phyloP scores from a whole-genome alignment of 2,113 vertebrate genomes.

The Naja naja region DNA sequence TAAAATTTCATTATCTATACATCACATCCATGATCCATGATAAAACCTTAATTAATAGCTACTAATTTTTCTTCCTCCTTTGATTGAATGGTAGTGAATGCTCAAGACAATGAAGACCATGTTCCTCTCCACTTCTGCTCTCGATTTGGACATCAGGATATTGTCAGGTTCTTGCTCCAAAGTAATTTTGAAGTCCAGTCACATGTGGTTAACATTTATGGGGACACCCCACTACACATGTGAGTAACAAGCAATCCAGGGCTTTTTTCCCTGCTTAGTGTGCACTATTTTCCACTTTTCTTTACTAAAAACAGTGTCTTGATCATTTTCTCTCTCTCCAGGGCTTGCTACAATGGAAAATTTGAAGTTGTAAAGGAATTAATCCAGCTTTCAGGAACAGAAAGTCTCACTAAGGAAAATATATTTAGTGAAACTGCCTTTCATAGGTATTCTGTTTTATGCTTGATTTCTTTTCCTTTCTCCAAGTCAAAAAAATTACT shows the following conservation, averaged over 20 bases:
- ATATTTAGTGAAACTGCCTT: constrained; percentile 95
- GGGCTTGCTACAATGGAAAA: constrained; percentile 90
- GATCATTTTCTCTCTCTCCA: constrained; percentile 53
- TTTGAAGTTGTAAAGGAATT: constrained; percentile 85
- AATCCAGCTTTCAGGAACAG: constrained; percentile 82
- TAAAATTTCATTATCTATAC: background rate
- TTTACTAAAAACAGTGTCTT: background rate
- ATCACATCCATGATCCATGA: background rate
- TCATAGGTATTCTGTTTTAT: constrained; percentile 78
- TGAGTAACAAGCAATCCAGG: constrained; percentile 59
- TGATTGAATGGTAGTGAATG: constrained; percentile 77
- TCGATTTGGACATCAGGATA: constrained; percentile 84
- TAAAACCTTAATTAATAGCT: background rate
- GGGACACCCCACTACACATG: constrained; percentile 90
- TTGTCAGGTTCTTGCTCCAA: constrained; percentile 83
- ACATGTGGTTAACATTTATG: constrained; percentile 91
- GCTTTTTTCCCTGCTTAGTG: fast-evolving
- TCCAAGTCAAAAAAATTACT: background rate
- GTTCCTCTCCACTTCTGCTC: constrained; percentile 91
- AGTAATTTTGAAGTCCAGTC: constrained; percentile 80
- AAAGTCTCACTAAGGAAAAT: constrained; percentile 91
- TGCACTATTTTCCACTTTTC: background rate
- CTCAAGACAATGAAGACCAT: constrained; percentile 91
- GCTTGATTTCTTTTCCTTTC: fast-evolving
- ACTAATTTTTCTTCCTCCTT: constrained; percentile 13